A percentile compares a stretch with the other conserved stretches of the same genome.
Conservation (phyloP, 1,140 invertebrate genomes). For the Bombus sylvicola region DNA sequence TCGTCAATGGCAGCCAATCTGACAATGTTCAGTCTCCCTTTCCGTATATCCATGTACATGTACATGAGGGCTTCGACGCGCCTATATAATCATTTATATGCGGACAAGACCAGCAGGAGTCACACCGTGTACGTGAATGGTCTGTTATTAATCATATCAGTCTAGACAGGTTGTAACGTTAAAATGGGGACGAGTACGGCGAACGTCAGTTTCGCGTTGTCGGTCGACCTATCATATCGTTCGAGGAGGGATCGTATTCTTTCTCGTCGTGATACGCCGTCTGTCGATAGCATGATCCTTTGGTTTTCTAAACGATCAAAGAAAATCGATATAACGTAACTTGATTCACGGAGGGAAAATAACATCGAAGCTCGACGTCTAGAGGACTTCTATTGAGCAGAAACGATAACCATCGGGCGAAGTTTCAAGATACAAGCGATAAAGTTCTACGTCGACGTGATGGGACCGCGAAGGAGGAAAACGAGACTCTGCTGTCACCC, state of each 20-base stretch:
- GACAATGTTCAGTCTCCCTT: constrained; percentile 53
- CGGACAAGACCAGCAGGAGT: constrained; percentile 24
- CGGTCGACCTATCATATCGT: neutral
- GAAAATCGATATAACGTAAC: neutral
- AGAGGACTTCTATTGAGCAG: neutral
- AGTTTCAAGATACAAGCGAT: constrained; percentile 1
- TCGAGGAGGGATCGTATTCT: neutral
- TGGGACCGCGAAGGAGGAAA: neutral
- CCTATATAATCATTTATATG: constrained; percentile 53
- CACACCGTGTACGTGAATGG: constrained; percentile 32
- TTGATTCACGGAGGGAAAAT: neutral
- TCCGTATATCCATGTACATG: constrained; percentile 21
- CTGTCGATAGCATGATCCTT: neutral
- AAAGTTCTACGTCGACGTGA: neutral
- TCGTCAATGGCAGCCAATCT: constrained; percentile 58
- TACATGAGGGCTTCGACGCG: constrained; percentile 13
- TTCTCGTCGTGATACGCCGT: no score
- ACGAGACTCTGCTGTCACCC: neutral
- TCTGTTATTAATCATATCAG: constrained; percentile 53
- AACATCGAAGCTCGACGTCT: neutral
- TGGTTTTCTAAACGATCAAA: neutral
- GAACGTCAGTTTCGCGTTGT: constrained; percentile 11
- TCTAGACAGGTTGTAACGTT: constrained; percentile 34
- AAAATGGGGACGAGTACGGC: constrained; percentile 13
- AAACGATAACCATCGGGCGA: neutral